Percentiles rank a stretch among this genome's conserved stretches.
Evolutionary conservation across 2,113 vertebrate genomes (phyloP).

Genomic region (Zosterops borbonicus): DNA sequence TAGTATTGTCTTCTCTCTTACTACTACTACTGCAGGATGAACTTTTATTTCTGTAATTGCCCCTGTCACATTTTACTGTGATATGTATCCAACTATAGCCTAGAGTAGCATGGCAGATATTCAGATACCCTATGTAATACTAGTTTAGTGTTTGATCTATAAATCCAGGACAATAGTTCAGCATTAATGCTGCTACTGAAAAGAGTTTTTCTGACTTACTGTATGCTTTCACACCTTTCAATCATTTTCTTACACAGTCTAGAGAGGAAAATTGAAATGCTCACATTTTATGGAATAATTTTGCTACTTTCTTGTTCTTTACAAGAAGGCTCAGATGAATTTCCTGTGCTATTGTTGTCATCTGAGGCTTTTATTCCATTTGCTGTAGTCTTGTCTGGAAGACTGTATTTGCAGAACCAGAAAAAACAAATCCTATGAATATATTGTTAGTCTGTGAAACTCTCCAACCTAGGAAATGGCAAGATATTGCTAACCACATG

Average conservation of each 20-base stretch:
- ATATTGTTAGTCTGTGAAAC: neutral
- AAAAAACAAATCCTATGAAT: neutral
- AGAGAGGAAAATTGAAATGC: neutral
- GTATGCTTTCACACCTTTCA: neutral
- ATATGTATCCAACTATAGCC: neutral
- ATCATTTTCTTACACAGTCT: neutral
- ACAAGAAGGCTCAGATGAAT: neutral
- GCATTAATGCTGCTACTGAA: neutral
- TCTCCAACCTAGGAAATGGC: neutral
- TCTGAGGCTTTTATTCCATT: neutral
- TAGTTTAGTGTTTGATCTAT: neutral
- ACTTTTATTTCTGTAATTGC: neutral
- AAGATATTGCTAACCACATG: neutral
- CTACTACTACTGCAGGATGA: neutral
- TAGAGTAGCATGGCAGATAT: neutral
- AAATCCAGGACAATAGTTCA: neutral
- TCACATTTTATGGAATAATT: neutral
- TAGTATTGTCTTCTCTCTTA: neutral
- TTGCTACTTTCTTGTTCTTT: neutral
- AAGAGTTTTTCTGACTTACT: neutral
- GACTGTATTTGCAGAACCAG: neutral
- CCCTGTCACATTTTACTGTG: neutral
- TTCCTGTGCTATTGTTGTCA: neutral
- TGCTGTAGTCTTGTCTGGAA: neutral
- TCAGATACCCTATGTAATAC: neutral